Conservation (phyloP, 2,797 vertebrate genomes). For the Lepidocolaptes lacrymiger region DNA sequence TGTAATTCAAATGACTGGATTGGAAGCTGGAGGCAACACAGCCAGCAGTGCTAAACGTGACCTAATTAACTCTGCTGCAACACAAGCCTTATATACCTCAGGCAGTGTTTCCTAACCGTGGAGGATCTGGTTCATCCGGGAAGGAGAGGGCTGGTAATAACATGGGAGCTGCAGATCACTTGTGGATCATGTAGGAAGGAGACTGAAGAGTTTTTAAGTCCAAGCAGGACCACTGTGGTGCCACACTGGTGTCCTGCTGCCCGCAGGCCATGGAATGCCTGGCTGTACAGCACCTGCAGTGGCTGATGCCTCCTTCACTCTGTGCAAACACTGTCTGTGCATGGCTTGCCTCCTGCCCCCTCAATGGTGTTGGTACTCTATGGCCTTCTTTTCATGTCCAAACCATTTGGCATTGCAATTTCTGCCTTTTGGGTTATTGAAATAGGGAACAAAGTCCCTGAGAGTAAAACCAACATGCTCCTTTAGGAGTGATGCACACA, state of each 20-base stretch:
- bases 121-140: neutral
- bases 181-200: neutral
- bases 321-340: rapidly evolving
- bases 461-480: neutral
- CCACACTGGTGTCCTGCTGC: neutral
- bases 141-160: neutral
- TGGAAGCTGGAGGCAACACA: neutral
- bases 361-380: neutral
- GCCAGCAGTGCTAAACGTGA: neutral
- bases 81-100: neutral
- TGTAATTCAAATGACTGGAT: neutral
- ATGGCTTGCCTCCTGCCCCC: neutral
- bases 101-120: neutral
- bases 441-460: neutral
- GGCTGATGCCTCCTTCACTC: neutral
- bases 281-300: rapidly evolving
- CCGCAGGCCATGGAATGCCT: rapidly evolving
- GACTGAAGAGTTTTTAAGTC: neutral
- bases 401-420: neutral
- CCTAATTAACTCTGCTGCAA: neutral
- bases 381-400: neutral
- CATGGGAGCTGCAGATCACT: neutral
- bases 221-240: neutral
- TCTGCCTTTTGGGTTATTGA: neutral
- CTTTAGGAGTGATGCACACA: no score